Evolutionary conservation across 2,888 invertebrate species (phyloP).

Genomic region (Metellina segmentata): DNA sequence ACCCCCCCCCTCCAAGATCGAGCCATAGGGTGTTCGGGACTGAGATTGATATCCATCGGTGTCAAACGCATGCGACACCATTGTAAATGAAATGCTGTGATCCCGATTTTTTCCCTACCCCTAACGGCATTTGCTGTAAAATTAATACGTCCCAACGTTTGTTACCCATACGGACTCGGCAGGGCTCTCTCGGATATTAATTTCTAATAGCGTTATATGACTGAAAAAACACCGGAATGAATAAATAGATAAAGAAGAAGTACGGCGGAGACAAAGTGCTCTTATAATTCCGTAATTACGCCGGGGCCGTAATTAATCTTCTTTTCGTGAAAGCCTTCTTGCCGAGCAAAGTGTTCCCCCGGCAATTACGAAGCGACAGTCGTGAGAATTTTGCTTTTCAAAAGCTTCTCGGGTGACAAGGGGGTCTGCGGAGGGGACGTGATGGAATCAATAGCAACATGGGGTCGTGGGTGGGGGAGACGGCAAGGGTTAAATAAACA

Average conservation of each 20-base stretch:
- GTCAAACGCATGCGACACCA: slow-evolving; percentile 43
- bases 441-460: slow-evolving; percentile 17
- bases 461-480: neutral
- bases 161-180: slow-evolving; percentile 11
- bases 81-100: slow-evolving; percentile 54
- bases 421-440: neutral
- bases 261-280: slow-evolving; percentile 45
- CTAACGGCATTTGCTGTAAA: neutral
- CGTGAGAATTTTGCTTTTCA: slow-evolving; percentile 26
- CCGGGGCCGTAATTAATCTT: slow-evolving; percentile 59
- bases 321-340: slow-evolving; percentile 18
- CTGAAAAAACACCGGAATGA: slow-evolving; percentile 38
- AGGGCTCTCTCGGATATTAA: slow-evolving; percentile 44
- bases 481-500: slow-evolving; percentile 36
- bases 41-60: slow-evolving; percentile 40
- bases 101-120: neutral
- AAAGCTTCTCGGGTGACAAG: neutral
- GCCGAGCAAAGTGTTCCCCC: slow-evolving; percentile 32
- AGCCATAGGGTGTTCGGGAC: slow-evolving; percentile 1
- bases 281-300: slow-evolving; percentile 68
- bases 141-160: slow-evolving; percentile 30
- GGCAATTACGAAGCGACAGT: slow-evolving; percentile 50
- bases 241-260: slow-evolving; percentile 47
- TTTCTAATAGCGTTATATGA: slow-evolving; percentile 44
- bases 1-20: neutral